Evolutionary conservation across 2,888 invertebrate species (phyloP).

Genomic region (Drosophila mercatorum): DNA sequence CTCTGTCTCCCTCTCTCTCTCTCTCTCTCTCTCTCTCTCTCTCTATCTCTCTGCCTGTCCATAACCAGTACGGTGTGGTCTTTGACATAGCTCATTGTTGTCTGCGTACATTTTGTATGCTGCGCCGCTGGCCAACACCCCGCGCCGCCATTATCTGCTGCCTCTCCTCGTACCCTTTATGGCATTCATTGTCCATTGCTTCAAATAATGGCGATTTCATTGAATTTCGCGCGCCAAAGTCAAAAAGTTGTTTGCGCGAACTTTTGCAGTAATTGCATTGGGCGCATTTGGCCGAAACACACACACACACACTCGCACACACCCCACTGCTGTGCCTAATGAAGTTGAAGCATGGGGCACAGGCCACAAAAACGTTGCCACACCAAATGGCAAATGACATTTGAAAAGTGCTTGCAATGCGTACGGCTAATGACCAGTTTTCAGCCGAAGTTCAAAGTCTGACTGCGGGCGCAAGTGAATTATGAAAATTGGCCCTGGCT

Average conservation of each 20-base stretch:
- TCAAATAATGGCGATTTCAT: slow-evolving; percentile 77
- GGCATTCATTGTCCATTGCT: slow-evolving; percentile 62
- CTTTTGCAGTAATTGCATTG: slow-evolving; percentile 79
- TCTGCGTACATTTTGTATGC: slow-evolving; percentile 37
- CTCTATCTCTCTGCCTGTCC: slow-evolving; percentile 13
- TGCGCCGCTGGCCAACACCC: slow-evolving; percentile 15
- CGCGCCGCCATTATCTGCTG: not conserved
- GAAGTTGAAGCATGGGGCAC: slow-evolving; percentile 63
- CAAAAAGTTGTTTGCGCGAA: slow-evolving; percentile 78
- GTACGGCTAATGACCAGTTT: slow-evolving; percentile 74
- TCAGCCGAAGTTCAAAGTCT: slow-evolving; percentile 75
- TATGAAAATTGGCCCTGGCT: slow-evolving; percentile 67
- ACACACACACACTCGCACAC: slow-evolving; percentile 5
- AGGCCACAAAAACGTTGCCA: slow-evolving; percentile 68
- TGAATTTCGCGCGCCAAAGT: slow-evolving; percentile 78
- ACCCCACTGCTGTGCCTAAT: slow-evolving; percentile 58
- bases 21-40: slow-evolving; percentile 1
- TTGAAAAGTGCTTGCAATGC: slow-evolving; percentile 76
- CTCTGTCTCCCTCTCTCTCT: not conserved
- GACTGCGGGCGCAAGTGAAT: slow-evolving; percentile 72
- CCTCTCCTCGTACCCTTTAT: not conserved
- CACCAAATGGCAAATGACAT: slow-evolving; percentile 74
- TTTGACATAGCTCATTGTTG: slow-evolving; percentile 66
- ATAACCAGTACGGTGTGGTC: slow-evolving; percentile 45
- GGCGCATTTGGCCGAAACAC: slow-evolving; percentile 29